Evolutionary conservation across 2,113 vertebrate species (phyloP).

Genomic region (Melanocharis versteri): DNA sequence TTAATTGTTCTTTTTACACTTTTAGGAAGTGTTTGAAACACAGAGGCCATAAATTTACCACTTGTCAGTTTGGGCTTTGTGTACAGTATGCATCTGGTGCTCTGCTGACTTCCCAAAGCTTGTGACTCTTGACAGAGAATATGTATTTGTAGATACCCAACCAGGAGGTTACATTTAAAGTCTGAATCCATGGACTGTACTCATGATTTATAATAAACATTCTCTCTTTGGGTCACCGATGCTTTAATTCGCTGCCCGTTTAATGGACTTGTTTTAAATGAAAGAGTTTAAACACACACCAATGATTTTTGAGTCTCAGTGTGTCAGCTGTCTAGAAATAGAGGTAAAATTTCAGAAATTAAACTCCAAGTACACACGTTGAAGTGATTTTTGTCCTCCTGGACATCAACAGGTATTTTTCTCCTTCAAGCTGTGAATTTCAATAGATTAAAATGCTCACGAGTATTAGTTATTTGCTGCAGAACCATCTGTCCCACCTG

Average conservation of each 20-base stretch:
- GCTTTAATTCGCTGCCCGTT: neutral
- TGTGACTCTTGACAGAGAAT: neutral
- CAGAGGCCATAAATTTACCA: neutral
- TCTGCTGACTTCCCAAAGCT: neutral
- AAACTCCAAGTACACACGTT: neutral
- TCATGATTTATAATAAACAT: conserved; percentile 33
- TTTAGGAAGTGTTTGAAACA: conserved; percentile 5
- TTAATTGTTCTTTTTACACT: neutral
- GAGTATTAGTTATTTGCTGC: neutral
- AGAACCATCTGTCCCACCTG: neutral
- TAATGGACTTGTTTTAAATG: neutral
- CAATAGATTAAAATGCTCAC: neutral
- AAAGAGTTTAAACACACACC: neutral
- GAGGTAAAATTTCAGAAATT: neutral
- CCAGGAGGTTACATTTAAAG: neutral
- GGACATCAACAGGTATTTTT: neutral
- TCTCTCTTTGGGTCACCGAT: neutral
- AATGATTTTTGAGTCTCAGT: neutral
- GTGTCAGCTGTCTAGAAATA: neutral
- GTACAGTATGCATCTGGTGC: neutral
- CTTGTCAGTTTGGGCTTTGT: neutral
- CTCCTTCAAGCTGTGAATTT: neutral
- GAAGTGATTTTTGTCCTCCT: neutral
- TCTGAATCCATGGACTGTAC: neutral
- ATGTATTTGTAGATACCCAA: neutral